Evolutionary conservation across 2,797 vertebrate genomes (phyloP).

Genomic region (Ctenosaura bakeri): DNA sequence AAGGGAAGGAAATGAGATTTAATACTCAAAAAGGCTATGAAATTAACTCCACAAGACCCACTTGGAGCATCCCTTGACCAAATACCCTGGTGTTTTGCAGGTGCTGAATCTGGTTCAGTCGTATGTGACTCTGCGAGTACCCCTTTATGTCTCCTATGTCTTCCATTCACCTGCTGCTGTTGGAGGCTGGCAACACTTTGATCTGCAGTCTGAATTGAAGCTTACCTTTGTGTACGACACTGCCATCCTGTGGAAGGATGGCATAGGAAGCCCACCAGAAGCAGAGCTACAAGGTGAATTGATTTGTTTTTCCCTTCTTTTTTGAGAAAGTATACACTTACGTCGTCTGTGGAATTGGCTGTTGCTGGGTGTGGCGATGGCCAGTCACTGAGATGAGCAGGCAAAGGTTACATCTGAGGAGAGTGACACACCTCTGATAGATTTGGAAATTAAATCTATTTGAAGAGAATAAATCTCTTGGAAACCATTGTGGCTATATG

Average conservation of each 20-base stretch:
- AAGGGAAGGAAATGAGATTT: neutral
- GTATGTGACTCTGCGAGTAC: conserved; percentile 85
- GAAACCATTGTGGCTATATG: neutral
- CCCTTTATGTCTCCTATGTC: conserved; percentile 87
- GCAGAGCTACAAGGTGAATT: conserved; percentile 85
- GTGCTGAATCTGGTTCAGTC: conserved; percentile 89
- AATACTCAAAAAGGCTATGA: neutral
- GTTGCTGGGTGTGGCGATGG: neutral
- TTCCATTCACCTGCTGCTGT: conserved; percentile 86
- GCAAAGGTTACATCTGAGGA: neutral
- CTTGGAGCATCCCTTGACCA: neutral
- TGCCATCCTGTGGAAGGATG: conserved; percentile 88
- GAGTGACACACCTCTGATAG: too few species aligned
- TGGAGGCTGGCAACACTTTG: conserved; percentile 89
- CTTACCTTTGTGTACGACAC: conserved; percentile 89
- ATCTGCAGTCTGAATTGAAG: conserved; percentile 86
- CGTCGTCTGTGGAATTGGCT: neutral
- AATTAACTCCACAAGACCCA: conserved; percentile 4
- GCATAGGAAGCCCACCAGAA: conserved; percentile 86
- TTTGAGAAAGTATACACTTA: neutral
- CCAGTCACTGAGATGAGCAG: neutral
- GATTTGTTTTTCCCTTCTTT: neutral
- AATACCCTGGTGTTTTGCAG: conserved; percentile 69
- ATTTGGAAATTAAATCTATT: neutral
- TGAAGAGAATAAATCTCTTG: neutral